phyloP scores from a whole-genome alignment of 2,888 invertebrate genomes.

The Melanostoma mellinum region DNA sequence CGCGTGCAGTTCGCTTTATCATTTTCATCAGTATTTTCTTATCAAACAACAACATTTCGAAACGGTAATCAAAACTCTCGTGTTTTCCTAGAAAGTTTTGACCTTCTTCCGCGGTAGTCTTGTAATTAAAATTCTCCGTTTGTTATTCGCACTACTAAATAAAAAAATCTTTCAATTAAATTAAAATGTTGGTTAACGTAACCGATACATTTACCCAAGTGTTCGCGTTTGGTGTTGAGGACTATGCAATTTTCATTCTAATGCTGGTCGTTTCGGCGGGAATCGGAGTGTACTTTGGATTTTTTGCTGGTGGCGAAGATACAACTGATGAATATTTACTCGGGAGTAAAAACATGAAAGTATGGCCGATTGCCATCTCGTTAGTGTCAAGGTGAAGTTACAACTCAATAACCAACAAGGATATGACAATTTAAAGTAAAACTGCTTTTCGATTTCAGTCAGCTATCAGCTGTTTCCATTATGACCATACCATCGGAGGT shows the following conservation, averaged over 20 bases:
- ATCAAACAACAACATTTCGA: too few relatives aligned
- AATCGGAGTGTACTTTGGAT: conserved; percentile 83
- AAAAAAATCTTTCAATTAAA: conserved; percentile 71
- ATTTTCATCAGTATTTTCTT: too few relatives aligned
- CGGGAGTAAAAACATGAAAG: conserved; percentile 83
- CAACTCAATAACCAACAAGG: conserved; percentile 78
- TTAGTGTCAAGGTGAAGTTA: conserved; percentile 83
- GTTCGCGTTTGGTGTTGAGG: conserved; percentile 75
- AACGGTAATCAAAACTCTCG: too few relatives aligned
- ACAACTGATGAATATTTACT: conserved; percentile 81
- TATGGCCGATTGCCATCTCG: conserved; percentile 84
- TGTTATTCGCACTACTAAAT: too few relatives aligned
- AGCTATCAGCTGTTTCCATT: conserved; percentile 83
- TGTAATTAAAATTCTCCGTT: too few relatives aligned
- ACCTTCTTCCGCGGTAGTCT: too few relatives aligned
- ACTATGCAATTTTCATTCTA: conserved; percentile 83
- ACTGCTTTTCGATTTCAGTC: conserved; percentile 78
- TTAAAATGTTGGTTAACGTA: background rate
- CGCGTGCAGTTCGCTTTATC: too few relatives aligned
- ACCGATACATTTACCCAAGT: conserved; percentile 26
- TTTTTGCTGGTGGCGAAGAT: conserved; percentile 79
- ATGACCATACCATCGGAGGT: conserved; percentile 83
- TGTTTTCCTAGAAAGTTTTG: too few relatives aligned
- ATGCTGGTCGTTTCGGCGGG: conserved; percentile 82
- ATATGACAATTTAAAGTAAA: conserved; percentile 82